Conservation (phyloP, 2,888 invertebrate species). For the Conus canariensis region DNA sequence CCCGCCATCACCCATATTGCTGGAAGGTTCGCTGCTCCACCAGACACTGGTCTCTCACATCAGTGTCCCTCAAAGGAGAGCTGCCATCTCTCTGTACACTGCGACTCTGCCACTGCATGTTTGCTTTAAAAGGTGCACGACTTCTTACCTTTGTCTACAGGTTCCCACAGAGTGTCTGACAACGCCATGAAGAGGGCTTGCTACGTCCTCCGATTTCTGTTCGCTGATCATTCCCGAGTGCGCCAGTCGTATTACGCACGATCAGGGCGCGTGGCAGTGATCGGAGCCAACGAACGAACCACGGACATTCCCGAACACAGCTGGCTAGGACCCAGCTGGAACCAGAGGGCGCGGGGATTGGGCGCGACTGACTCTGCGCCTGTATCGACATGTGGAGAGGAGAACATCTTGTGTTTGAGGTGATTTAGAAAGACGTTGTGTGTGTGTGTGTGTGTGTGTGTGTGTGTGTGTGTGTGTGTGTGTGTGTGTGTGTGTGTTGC, state of each 20-base stretch:
- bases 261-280: slow-evolving; percentile 66
- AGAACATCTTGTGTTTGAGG: slow-evolving; percentile 63
- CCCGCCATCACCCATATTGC: no score
- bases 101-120: no score
- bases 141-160: neutral
- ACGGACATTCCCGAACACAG: slow-evolving; percentile 66
- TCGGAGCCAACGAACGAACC: slow-evolving; percentile 56
- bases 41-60: no score
- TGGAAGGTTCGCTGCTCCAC: no score
- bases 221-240: slow-evolving; percentile 64
- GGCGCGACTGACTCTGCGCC: slow-evolving; percentile 62
- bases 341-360: slow-evolving; percentile 60
- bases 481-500: neutral
- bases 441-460: slow-evolving; percentile 35
- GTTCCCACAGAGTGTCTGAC: slow-evolving; percentile 55
- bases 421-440: slow-evolving; percentile 27
- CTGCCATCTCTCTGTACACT: no score
- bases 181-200: slow-evolving; percentile 67
- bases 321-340: slow-evolving; percentile 53
- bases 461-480: neutral
- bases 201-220: slow-evolving; percentile 68
- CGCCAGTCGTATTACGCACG: slow-evolving; percentile 61
- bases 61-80: no score
- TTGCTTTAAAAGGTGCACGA: no score
- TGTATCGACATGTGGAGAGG: slow-evolving; percentile 63